These are phyloP conservation scores for Lynx canadensis DNA, from an alignment of 2,113 vertebrate genomes.

Conservation along the genomic window DNA sequence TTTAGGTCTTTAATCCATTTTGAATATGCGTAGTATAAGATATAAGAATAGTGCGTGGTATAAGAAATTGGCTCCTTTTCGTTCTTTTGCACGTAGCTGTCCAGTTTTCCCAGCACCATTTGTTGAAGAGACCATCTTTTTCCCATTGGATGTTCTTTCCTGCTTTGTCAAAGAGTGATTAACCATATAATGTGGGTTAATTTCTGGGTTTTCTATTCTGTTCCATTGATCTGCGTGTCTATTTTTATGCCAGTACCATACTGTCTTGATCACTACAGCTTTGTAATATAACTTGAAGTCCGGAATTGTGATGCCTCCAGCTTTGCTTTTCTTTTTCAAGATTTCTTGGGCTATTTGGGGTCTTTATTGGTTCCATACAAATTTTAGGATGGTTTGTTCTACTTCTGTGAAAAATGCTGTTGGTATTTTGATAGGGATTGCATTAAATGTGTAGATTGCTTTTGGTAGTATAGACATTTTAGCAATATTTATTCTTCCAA, in stretches of 20 bases:
- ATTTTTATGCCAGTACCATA: background rate
- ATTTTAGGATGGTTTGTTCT: background rate
- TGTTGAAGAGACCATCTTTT: background rate
- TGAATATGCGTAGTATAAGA: background rate
- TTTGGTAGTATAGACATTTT: background rate
- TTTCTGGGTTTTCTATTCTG: background rate
- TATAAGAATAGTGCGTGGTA: no score
- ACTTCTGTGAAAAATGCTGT: background rate
- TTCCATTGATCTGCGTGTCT: background rate
- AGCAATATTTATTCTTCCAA: background rate
- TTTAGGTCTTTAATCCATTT: no score
- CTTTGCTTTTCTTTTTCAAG: background rate
- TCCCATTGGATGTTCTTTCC: background rate
- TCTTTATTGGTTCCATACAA: background rate
- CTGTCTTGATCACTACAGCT: background rate
- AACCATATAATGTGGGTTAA: background rate
- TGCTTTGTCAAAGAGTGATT: background rate
- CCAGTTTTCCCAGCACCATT: background rate
- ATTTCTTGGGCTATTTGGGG: background rate
- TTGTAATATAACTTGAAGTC: background rate
- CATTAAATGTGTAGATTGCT: background rate
- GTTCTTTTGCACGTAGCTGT: background rate
- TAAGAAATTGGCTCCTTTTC: background rate
- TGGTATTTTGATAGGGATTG: background rate
- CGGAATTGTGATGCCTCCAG: background rate